A percentile compares a stretch with the other conserved stretches of the same genome.
These are phyloP conservation scores for Lepus americanus DNA, from an alignment of 2,113 vertebrate species.

Conservation along the genomic window DNA sequence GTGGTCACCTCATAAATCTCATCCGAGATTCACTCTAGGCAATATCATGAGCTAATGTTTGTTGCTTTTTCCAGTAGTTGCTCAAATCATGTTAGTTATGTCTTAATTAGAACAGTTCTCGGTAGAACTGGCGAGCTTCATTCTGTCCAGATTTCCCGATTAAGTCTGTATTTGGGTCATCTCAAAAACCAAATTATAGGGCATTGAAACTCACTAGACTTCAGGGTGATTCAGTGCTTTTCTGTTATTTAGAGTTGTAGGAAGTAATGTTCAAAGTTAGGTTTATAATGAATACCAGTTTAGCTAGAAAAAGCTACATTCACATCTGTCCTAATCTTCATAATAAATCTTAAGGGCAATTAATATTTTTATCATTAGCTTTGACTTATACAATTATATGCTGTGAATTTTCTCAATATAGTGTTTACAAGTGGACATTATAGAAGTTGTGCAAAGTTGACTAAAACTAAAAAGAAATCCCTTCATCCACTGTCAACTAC, in stretches of 20 bases:
- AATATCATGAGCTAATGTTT: not conserved
- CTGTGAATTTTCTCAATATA: not conserved
- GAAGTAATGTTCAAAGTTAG: not conserved
- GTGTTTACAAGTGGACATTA: not conserved
- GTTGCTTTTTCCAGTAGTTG: not conserved
- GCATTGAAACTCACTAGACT: not conserved
- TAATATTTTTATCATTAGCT: not conserved
- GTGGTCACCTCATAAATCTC: not conserved
- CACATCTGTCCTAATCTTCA: not conserved
- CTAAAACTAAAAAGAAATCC: not conserved
- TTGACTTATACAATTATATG: not conserved
- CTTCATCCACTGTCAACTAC: not conserved
- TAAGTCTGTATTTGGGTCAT: not conserved
- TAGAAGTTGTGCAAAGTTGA: not conserved
- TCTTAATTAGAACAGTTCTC: not conserved
- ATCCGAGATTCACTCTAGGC: not conserved
- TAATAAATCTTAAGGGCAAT: not conserved
- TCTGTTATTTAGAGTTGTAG: not conserved
- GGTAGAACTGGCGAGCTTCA: not conserved
- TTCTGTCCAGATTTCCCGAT: not conserved
- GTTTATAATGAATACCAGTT: not conserved
- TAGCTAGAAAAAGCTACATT: not conserved
- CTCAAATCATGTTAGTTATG: not conserved
- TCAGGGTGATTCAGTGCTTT: not conserved
- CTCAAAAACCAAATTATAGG: not conserved